A percentile compares a stretch with the other conserved stretches of the same genome.
Evolutionary conservation across 2,113 vertebrate species (phyloP).

Genomic region (Pipra filicauda): DNA sequence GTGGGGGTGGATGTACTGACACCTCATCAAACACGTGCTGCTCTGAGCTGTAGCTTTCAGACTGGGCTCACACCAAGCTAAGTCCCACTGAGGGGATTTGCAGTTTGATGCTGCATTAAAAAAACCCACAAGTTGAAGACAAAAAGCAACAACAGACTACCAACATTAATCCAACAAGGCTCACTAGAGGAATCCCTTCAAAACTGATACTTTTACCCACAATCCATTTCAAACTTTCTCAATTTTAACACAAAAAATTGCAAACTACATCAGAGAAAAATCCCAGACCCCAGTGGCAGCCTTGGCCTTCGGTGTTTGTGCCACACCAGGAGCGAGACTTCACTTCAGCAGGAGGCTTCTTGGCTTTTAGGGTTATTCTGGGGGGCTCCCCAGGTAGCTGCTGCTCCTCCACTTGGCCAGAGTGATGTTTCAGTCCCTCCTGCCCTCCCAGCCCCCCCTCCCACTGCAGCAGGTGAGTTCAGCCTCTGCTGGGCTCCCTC

Average conservation of each 20-base stretch:
- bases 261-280: neutral
- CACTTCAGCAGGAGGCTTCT: neutral
- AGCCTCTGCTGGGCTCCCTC: neutral
- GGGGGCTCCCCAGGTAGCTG: neutral
- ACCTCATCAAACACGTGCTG: neutral
- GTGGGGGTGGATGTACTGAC: neutral
- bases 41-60: neutral
- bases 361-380: neutral
- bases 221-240: neutral
- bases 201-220: neutral
- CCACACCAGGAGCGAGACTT: fast-evolving
- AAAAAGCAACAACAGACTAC: neutral
- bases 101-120: neutral
- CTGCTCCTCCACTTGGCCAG: neutral
- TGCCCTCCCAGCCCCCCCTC: neutral
- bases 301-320: neutral
- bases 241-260: neutral
- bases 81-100: neutral
- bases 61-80: neutral
- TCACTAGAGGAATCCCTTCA: neutral
- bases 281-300: neutral
- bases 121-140: neutral
- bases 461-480: neutral
- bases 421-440: neutral
- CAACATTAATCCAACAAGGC: neutral